Conservation (phyloP, 2,113 vertebrate genomes). For the Ranitomeya variabilis region DNA sequence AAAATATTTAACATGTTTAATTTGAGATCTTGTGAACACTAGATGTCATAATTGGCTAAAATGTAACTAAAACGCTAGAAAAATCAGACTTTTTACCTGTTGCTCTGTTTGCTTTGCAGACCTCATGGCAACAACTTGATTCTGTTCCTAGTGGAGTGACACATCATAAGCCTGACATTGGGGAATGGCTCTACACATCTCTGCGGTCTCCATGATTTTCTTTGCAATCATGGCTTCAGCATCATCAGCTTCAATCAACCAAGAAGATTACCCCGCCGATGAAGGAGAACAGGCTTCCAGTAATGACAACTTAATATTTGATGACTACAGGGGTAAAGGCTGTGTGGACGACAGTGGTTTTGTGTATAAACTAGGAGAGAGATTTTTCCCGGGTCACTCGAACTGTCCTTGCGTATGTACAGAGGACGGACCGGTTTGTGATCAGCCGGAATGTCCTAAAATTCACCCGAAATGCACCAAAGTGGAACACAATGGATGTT, state of each 20-base stretch:
- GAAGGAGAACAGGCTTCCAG: slow-evolving; percentile 88
- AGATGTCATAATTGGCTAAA: not conserved
- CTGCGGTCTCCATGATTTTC: slow-evolving; percentile 84
- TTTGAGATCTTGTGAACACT: not conserved
- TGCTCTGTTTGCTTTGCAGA: slow-evolving; percentile 71
- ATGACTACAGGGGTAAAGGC: slow-evolving; percentile 97
- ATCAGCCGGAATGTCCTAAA: slow-evolving; percentile 96
- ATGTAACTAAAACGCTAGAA: not conserved
- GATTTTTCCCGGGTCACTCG: slow-evolving; percentile 97
- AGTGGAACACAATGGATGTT: slow-evolving; percentile 98
- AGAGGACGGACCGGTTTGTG: slow-evolving; percentile 97
- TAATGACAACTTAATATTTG: slow-evolving; percentile 93
- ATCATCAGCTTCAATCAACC: slow-evolving; percentile 82
- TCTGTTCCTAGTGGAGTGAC: slow-evolving; percentile 68
- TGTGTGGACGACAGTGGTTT: slow-evolving; percentile 99
- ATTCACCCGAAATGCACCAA: slow-evolving; percentile 99
- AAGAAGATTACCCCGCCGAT: slow-evolving; percentile 91
- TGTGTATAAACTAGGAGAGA: slow-evolving; percentile 96
- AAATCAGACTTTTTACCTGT: not conserved
- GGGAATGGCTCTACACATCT: slow-evolving; percentile 90
- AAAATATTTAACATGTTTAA: not conserved
- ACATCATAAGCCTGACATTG: slow-evolving; percentile 76
- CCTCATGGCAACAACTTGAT: slow-evolving; percentile 77
- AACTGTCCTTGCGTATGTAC: slow-evolving; percentile 98
- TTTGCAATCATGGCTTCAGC: slow-evolving; percentile 81